A percentile compares a stretch with the other conserved stretches of the same genome.
These are phyloP conservation scores for Eriosoma lanigerum DNA, from an alignment of 1,140 invertebrate genomes.

Conservation along the genomic window DNA sequence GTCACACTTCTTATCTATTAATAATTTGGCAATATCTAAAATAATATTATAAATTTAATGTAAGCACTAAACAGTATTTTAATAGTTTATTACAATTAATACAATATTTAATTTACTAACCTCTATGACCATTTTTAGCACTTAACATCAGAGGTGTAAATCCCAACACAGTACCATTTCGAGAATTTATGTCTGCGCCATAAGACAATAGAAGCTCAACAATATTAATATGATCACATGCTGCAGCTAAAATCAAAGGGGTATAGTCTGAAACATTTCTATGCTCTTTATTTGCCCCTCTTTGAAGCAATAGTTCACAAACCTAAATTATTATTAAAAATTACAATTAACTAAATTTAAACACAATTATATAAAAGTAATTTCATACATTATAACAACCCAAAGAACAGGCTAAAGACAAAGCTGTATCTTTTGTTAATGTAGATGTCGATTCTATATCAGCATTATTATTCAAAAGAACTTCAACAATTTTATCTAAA, in stretches of 20 bases:
- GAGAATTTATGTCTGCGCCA: constrained; percentile 97
- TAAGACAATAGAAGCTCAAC: constrained; percentile 91
- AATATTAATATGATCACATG: constrained; percentile 97
- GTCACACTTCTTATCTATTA: constrained; percentile 97
- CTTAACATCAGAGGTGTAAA: constrained; percentile 99
- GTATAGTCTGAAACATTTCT: constrained; percentile 99
- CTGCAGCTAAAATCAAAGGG: constrained; percentile 94
- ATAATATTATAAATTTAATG: constrained; percentile 22
- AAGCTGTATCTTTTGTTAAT: constrained; percentile 96
- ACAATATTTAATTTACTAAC: constrained; percentile 55
- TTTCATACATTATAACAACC: constrained; percentile 81
- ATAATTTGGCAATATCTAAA: constrained; percentile 77
- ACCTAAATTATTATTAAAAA: constrained; percentile 58
- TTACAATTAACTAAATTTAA: constrained; percentile 11
- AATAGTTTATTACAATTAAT: too few relatives aligned
- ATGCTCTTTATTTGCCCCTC: constrained; percentile 96
- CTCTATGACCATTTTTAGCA: constrained; percentile 98
- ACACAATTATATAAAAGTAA: neutral
- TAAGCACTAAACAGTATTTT: too few relatives aligned
- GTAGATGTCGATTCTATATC: constrained; percentile 98
- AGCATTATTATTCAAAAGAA: constrained; percentile 86
- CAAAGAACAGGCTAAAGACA: constrained; percentile 95
- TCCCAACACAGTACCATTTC: constrained; percentile 93
- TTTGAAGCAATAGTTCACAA: constrained; percentile 84
- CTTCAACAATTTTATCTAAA: constrained; percentile 92